Base-by-base conservation (phyloP, 2,113 vertebrate genomes). In the Irena cyanogastra region DNA sequence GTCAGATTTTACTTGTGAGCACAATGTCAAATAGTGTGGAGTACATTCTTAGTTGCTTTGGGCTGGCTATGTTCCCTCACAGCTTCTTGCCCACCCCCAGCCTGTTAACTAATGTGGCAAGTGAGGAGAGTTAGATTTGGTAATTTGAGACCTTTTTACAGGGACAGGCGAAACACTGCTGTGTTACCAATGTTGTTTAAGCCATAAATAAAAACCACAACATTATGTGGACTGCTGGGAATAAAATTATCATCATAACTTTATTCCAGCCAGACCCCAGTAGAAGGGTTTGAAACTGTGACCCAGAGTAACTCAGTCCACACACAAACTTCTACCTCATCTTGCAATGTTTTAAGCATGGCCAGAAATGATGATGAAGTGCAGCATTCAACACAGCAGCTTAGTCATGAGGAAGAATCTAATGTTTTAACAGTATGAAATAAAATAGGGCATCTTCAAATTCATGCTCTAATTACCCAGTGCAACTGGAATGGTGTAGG, bases 101-200 rank as follows among this genome's bases (percentile, higher is more conserved):
- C 5, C 12, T 41, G 3, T 10, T 65, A 33, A 26, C 1, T 37
- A n/a, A 6, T 50, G 5, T 33, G 27, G 27, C 11, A 42, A 72
- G 13, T 0, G 0, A 71, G 28, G 24, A 50, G 28, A 53, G 28
- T 37, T 14, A 56, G 26, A 42, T 31, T 54, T 47, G 23, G 35
- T 4, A 21, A 8, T 37, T 4, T 33, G 19, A 0, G 0, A 83
- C 10, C 4, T 5, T 5, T 49, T 88, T 65, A 41, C 6, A 61
- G 18, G 6, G 44, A 24, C 1, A 53, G n/a, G 21, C 5, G 71
- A 76, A 86, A 57, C 14, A 31, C 9, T 45, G 4, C 1, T 15
- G 7, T 45, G 12, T 50, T 42, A 65, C 23, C n/a, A 47, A 5
- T 4, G 9, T 11, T n/a, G 4, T 42, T 84, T 39, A 53, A 82